Evolutionary conservation across 2,113 vertebrate species (phyloP).

Genomic region (Paracanthobrama guichenoti): DNA sequence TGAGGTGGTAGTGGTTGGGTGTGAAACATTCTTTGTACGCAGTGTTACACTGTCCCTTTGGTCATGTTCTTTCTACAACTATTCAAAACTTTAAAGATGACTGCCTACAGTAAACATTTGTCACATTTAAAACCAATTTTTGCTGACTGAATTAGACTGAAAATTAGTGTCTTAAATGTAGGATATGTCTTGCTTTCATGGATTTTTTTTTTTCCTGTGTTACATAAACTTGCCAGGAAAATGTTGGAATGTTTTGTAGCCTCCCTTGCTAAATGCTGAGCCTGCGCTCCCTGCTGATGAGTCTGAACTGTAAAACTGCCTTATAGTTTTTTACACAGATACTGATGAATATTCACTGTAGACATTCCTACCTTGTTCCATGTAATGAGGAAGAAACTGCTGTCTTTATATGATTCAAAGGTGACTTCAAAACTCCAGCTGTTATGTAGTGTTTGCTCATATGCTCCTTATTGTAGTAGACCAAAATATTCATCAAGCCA

Average conservation of each 20-base stretch:
- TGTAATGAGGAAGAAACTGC: not conserved
- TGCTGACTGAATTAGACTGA: not conserved
- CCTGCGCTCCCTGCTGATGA: slow-evolving; percentile 43
- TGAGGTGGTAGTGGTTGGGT: not conserved
- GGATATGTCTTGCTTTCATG: slow-evolving; percentile 43
- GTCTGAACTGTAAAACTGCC: slow-evolving; percentile 55
- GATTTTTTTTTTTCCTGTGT: slow-evolving; percentile 12
- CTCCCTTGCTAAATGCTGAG: slow-evolving; percentile 47
- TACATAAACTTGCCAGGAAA: slow-evolving; percentile 36
- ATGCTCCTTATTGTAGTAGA: slow-evolving; percentile 37
- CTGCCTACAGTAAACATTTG: not conserved
- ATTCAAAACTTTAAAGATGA: slow-evolving; percentile 2
- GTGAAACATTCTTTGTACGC: slow-evolving; percentile 11
- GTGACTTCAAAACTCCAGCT: not conserved
- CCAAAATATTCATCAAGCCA: slow-evolving; percentile 18
- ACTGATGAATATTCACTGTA: slow-evolving; percentile 24
- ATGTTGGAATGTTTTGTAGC: slow-evolving; percentile 49
- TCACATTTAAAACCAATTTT: slow-evolving; percentile 14
- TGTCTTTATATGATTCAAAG: slow-evolving; percentile 1
- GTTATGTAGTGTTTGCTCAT: slow-evolving; percentile 41
- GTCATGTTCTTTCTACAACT: slow-evolving; percentile 5
- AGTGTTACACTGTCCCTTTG: slow-evolving; percentile 42
- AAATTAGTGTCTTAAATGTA: slow-evolving; percentile 24
- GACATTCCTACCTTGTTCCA: not conserved
- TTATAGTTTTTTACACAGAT: slow-evolving; percentile 44